phyloP scores from a whole-genome alignment of 2,888 invertebrate species.

The Acronicta aceris region DNA sequence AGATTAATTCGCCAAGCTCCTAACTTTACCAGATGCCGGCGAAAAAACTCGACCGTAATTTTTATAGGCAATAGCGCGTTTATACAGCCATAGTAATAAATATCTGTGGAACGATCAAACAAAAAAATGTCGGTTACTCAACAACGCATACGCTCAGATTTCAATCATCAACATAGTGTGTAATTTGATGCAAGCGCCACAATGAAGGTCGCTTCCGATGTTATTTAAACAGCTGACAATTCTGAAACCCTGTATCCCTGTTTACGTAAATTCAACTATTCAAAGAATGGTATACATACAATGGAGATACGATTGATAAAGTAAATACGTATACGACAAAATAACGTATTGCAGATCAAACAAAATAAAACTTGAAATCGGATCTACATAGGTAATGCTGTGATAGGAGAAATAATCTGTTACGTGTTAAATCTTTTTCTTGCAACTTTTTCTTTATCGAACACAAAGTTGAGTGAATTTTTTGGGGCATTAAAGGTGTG shows the following conservation, averaged over 20 bases:
- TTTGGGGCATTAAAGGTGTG: slow-evolving; percentile 74
- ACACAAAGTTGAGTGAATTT: slow-evolving; percentile 69
- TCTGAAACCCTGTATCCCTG: slow-evolving; percentile 61
- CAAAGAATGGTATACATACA: slow-evolving; percentile 34
- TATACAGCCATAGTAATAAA: slow-evolving; percentile 57
- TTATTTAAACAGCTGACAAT: slow-evolving; percentile 74
- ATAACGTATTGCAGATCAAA: slow-evolving; percentile 38
- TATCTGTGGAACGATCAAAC: slow-evolving; percentile 64
- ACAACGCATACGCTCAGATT: slow-evolving; percentile 70
- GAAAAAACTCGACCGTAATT: slow-evolving; percentile 47
- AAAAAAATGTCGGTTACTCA: slow-evolving; percentile 69
- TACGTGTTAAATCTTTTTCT: slow-evolving; percentile 63
- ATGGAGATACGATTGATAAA: slow-evolving; percentile 23
- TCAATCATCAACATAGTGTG: slow-evolving; percentile 68
- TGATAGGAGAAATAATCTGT: slow-evolving; percentile 55
- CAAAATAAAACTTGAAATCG: slow-evolving; percentile 54
- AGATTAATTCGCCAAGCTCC: slow-evolving; percentile 53
- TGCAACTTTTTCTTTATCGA: slow-evolving; percentile 68
- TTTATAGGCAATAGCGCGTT: slow-evolving; percentile 57
- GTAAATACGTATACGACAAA: slow-evolving; percentile 24
- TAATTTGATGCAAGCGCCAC: slow-evolving; percentile 75
- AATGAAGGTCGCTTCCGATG: slow-evolving; percentile 74
- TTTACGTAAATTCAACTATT: slow-evolving; percentile 50
- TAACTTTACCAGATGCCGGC: slow-evolving; percentile 37
- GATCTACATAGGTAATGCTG: slow-evolving; percentile 49